These are phyloP conservation scores for Jaculus jaculus DNA, from an alignment of 2,113 vertebrate species.

Conservation along the genomic window DNA sequence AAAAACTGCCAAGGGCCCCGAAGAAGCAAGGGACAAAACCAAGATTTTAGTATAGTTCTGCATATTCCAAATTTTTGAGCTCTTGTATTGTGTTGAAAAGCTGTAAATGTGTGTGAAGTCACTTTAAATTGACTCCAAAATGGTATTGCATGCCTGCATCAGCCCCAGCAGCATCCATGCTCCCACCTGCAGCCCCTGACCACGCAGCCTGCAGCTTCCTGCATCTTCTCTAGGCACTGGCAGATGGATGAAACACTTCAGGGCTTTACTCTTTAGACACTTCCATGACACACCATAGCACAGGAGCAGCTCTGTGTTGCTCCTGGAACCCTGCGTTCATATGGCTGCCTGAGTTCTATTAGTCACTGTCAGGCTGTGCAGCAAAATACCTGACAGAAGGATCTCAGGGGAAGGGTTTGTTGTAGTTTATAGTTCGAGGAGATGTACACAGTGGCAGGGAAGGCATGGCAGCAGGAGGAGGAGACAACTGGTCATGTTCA, in stretches of 20 bases:
- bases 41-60: not conserved
- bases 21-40: not conserved
- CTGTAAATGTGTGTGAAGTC: not conserved
- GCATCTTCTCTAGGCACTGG: not conserved
- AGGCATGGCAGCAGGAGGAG: too few species aligned
- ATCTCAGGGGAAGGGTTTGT: too few species aligned
- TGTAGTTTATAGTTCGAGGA: too few species aligned
- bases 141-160: not conserved
- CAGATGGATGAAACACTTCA: not conserved
- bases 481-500: too few species aligned
- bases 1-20: not conserved
- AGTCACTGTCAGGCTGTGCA: too few species aligned
- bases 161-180: not conserved
- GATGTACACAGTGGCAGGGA: too few species aligned
- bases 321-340: not conserved
- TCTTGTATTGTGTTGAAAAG: not conserved
- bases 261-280: not conserved
- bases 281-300: not conserved
- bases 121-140: not conserved
- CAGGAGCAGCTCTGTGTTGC: too few species aligned
- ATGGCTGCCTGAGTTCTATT: too few species aligned
- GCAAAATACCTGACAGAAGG: too few species aligned
- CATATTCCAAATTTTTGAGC: not conserved
- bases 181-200: not conserved
- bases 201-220: not conserved